These are phyloP conservation scores for Poecilus cupreus DNA, from an alignment of 2,888 invertebrate species.

Conservation along the genomic window DNA sequence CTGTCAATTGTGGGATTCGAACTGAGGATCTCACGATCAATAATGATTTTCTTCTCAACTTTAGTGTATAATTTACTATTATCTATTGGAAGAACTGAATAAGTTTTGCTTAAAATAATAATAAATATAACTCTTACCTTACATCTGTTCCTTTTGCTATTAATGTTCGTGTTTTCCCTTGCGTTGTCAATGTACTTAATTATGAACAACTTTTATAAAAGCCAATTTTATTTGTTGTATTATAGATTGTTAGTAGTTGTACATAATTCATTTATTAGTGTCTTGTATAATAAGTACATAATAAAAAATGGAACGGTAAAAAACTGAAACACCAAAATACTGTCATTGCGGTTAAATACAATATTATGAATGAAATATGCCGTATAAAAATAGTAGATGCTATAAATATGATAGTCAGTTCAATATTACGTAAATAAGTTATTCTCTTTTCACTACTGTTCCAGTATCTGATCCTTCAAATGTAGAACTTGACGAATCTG, in stretches of 20 bases:
- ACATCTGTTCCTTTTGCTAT: too few relatives aligned
- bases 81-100: too few relatives aligned
- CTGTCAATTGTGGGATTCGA: too few relatives aligned
- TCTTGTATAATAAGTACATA: constrained; percentile 40
- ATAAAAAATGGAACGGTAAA: constrained; percentile 54
- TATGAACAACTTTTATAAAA: background rate
- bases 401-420: constrained; percentile 52
- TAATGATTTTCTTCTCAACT: too few relatives aligned
- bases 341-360: constrained; percentile 56
- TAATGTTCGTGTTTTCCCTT: background rate
- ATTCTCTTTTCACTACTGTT: constrained; percentile 69
- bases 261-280: constrained; percentile 11
- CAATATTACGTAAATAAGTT: constrained; percentile 33
- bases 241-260: constrained; percentile 30
- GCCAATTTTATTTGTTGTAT: constrained; percentile 3
- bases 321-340: constrained; percentile 57
- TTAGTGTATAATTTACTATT: too few relatives aligned
- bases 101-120: background rate
- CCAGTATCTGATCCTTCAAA: constrained; percentile 72
- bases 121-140: background rate
- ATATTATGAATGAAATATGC: constrained; percentile 39
- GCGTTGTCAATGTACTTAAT: background rate
- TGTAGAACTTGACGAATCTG: constrained; percentile 75
- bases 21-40: too few relatives aligned
- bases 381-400: constrained; percentile 56